Conservation (phyloP, 2,888 invertebrate genomes). For the Andrena marginata region DNA sequence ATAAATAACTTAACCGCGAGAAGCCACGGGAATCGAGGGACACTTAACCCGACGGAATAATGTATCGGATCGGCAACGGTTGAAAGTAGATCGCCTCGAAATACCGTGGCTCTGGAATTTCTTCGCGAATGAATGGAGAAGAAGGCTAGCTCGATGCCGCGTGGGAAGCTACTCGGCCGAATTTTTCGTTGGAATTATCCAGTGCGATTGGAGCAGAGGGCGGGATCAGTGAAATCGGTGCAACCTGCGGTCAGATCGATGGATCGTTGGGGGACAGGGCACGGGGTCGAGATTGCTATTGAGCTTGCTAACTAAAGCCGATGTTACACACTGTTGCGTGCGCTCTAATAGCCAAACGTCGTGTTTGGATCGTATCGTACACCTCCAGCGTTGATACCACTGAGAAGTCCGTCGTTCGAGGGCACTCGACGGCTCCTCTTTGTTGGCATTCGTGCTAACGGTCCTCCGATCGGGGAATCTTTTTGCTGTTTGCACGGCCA, state of each 20-base stretch:
- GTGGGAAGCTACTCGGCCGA: background rate
- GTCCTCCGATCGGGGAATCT: conserved; percentile 6
- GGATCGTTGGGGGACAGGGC: conserved; percentile 10
- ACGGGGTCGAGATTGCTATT: conserved; percentile 19
- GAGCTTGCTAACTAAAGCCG: conserved; percentile 35
- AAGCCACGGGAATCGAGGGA: background rate
- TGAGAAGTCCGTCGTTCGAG: conserved; percentile 33
- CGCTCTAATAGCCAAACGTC: conserved; percentile 29
- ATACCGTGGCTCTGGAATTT: background rate
- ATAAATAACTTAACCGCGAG: background rate
- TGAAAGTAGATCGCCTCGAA: background rate
- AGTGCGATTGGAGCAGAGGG: too few relatives aligned
- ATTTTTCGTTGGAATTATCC: background rate
- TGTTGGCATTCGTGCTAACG: conserved; percentile 17
- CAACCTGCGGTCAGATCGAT: conserved; percentile 25
- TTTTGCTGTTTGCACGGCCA: conserved; percentile 14
- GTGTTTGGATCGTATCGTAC: conserved; percentile 27
- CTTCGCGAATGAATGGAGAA: background rate
- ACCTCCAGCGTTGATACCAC: conserved; percentile 40
- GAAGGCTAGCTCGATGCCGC: background rate
- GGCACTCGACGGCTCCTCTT: conserved; percentile 24
- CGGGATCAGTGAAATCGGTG: background rate
- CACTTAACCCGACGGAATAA: background rate
- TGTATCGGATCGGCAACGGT: background rate
- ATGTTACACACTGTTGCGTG: conserved; percentile 31